Base-by-base conservation (phyloP, 2,888 invertebrate species). In the Erebia palarica region DNA sequence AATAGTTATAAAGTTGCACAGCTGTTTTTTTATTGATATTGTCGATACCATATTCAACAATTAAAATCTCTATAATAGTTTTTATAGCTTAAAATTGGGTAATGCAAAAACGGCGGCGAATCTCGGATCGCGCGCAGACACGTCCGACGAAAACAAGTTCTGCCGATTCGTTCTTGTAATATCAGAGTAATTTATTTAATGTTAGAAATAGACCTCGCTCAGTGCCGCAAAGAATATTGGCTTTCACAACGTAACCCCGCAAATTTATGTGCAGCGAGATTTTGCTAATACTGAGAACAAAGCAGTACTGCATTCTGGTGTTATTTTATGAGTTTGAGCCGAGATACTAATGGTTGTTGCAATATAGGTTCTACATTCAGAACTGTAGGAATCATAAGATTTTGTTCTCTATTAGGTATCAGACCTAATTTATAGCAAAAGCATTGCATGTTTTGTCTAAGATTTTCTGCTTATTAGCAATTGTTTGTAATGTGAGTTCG, bases 111-210 rank as follows among this genome's bases (percentile, higher is more conserved):
- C 82, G 85, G 87, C 86, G 87, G 84, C 82, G 86, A 88, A 89
- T 87, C 83, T 85, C 66, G 65, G 66, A 47, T 61, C 58, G 74
- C 83, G 80, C 79, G 78, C 82, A 86, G 88, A 89, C 88, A 88
- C 89, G 90, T 90, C 86, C 86, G 78, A 82, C 82, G 79, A 86
- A 84, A 90, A 89, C 90, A 84, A 88, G 90, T 91, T 90, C 84
- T 79, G 79, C 84, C 85, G 89, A 91, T 91, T 91, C 90, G 91
- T 91, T 92, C 89, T 90, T 88, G 92, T 92, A 90, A 92, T 92
- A 92, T 91, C 89, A 79, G 83, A 85, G 89, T 91, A 91, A 92
- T 92, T 93, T 92, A 92, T 93, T 92, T 92, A 91, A 93, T 92
- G 91, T 91, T 91, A 88, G 89, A 91, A 91, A 91, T 88, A 90